These are phyloP conservation scores for Nesoenas mayeri DNA, from an alignment of 2,113 vertebrate species.

Conservation along the genomic window DNA sequence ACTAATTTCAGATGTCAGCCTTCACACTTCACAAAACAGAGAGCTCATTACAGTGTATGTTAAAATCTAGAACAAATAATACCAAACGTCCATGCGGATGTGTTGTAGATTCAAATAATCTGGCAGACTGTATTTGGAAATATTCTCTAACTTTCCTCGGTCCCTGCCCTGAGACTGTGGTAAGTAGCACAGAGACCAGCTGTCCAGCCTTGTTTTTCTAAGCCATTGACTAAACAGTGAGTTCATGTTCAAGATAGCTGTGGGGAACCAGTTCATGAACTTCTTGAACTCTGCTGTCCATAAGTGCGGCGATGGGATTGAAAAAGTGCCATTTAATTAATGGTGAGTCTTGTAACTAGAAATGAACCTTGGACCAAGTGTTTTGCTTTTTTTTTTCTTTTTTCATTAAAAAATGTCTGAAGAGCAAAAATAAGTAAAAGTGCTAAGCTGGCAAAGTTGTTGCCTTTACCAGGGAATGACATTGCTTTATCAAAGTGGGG, in stretches of 20 bases:
- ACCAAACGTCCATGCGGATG: background rate
- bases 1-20: conserved; percentile 27
- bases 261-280: conserved; percentile 80
- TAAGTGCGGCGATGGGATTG: background rate
- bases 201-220: conserved; percentile 78
- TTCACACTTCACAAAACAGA: conserved; percentile 39
- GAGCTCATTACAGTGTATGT: background rate
- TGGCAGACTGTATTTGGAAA: conserved; percentile 38
- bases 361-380: background rate
- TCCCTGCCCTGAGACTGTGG: conserved; percentile 77
- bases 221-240: conserved; percentile 81
- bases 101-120: conserved; percentile 20
- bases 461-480: background rate
- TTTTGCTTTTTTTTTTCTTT: background rate
- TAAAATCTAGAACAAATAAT: conserved; percentile 32
- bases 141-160: conserved; percentile 63
- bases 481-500: background rate
- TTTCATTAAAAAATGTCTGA: background rate
- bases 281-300: conserved; percentile 73
- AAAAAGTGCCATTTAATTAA: conserved; percentile 58
- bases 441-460: background rate
- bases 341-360: background rate
- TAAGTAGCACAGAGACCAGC: conserved; percentile 72
- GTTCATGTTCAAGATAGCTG: conserved; percentile 76
- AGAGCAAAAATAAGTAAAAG: background rate